Base-by-base conservation (phyloP, 2,888 invertebrate genomes). In the Erebia ligea region DNA sequence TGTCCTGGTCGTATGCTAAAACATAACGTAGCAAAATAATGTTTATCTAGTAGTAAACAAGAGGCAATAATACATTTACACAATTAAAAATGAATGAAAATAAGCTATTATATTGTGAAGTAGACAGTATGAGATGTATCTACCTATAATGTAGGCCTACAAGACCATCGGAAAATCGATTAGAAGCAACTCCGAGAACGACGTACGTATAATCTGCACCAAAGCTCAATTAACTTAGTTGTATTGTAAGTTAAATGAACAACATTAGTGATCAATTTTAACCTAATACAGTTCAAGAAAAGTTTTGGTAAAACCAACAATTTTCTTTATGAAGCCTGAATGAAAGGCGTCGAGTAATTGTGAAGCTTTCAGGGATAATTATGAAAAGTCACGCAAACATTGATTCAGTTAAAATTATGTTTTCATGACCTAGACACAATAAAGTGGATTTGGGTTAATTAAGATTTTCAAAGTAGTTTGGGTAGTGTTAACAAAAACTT, bases 251-350 rank as follows among this genome's bases (percentile, higher is more conserved):
- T 87, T 84, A 75, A 74, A 72, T 78, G 76, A 88, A 86, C 83
- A 83, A 86, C 91, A 91, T 92, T 91, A 92, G 84, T 80, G 88
- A 89, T 90, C 90, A 90, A 91, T 91, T 90, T 88, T 84, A 81
- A 79, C 86, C 86, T 86, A 88, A 91, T 89, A 87, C 86, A 87
- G 86, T 90, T 86, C 87, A 83, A 84, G 82, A 84, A 86, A 92
- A 91, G 84, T 92, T 92, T 89, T 85, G 83, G 84, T 88, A 85
- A 86, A 90, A 85, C 86, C 85, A 86, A 90, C 89, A 92, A 91
- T 92, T 92, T 91, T 84, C 86, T 91, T 89, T 88, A 89, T 90
- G 87, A 90, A 90, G 86, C 86, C 86, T 84, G 87, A 87, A 87
- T 86, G 86, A 86, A 83, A 82, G 79, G 81, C 84, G 86, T 85